Conservation (phyloP, 2,113 vertebrate genomes). For the Sula dactylatra region DNA sequence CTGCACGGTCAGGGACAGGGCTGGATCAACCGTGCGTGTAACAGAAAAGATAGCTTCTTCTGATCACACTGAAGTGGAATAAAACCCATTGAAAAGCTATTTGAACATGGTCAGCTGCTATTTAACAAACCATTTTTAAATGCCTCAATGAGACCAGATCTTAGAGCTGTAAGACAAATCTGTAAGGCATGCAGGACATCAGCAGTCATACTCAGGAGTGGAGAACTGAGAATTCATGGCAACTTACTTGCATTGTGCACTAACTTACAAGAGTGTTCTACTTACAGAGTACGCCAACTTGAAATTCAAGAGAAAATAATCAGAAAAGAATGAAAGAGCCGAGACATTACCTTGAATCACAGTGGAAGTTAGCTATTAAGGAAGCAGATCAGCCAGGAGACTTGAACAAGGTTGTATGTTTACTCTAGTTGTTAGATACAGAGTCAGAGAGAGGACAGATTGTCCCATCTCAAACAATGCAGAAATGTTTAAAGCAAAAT, state of each 20-base stretch:
- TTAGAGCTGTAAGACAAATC: not conserved
- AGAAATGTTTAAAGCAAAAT: not conserved
- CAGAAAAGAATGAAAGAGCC: not conserved
- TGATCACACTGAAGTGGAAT: not conserved
- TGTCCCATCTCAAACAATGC: not conserved
- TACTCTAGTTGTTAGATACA: accelerated
- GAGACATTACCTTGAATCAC: not conserved
- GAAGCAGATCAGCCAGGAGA: not conserved
- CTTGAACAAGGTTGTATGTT: not conserved
- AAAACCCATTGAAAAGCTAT: not conserved
- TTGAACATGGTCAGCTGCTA: not conserved
- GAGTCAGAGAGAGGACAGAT: not conserved
- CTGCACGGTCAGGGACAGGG: not conserved
- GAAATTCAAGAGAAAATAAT: not conserved
- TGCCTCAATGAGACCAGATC: not conserved
- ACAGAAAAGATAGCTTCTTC: not conserved
- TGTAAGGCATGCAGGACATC: not conserved
- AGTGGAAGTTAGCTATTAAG: not conserved
- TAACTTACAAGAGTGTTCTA: not conserved
- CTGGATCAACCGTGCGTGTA: not conserved
- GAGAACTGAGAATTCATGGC: not conserved
- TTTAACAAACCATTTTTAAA: not conserved
- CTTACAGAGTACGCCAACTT: not conserved
- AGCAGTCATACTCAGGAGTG: not conserved
- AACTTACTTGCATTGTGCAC: not conserved